phyloP scores from a whole-genome alignment of 1,140 invertebrate genomes.

The Macrobrachium nipponense region DNA sequence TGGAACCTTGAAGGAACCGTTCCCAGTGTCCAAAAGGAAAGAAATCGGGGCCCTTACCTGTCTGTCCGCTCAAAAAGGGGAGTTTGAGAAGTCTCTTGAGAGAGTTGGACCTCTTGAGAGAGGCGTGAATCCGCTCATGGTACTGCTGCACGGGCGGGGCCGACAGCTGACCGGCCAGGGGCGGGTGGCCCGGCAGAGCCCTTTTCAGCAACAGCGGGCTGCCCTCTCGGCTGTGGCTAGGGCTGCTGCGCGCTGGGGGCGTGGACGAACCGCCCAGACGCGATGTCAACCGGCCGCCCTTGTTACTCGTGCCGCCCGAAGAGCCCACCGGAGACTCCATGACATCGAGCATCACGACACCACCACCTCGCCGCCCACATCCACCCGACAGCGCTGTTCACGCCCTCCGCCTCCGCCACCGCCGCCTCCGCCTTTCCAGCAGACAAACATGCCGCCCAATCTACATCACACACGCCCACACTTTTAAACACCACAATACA shows the following conservation, averaged over 20 bases:
- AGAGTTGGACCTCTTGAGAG: conserved; percentile 73
- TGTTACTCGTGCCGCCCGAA: conserved; percentile 19
- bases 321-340: conserved; percentile 49
- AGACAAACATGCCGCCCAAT: background rate
- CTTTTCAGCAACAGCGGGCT: conserved; percentile 65
- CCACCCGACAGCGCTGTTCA: conserved; percentile 29
- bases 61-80: conserved; percentile 71
- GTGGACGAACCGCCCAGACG: conserved; percentile 39
- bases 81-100: conserved; percentile 75
- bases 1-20: too few species aligned
- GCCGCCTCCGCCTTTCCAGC: conserved; percentile 1
- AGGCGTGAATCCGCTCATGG: conserved; percentile 66
- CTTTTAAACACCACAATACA: too few species aligned
- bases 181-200: conserved; percentile 66
- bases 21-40: too few species aligned
- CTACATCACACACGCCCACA: background rate
- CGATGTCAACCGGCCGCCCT: conserved; percentile 16
- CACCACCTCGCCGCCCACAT: background rate
- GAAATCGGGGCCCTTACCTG: conserved; percentile 28
- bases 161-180: conserved; percentile 55
- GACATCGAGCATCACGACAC: conserved; percentile 53
- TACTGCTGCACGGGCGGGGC: conserved; percentile 57
- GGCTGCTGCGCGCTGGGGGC: conserved; percentile 48
- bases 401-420: conserved; percentile 18
- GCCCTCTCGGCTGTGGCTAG: conserved; percentile 48